These are phyloP conservation scores for Tragulus kanchil DNA, from an alignment of 2,113 vertebrate genomes.

Conservation along the genomic window DNA sequence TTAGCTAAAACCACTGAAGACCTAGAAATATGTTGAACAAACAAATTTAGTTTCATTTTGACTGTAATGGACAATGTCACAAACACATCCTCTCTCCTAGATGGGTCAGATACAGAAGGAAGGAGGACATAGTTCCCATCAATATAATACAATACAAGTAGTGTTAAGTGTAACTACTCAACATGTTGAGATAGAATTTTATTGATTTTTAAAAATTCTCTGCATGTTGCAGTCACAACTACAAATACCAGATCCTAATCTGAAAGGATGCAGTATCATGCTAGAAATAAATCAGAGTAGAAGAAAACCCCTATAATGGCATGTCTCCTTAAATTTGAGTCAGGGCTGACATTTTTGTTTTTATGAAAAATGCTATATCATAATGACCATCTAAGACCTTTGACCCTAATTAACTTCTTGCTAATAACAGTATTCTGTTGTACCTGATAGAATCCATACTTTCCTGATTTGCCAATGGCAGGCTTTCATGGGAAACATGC, in stretches of 20 bases:
- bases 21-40: slow-evolving; percentile 53
- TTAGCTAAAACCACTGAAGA: slow-evolving; percentile 53
- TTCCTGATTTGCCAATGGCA: background rate
- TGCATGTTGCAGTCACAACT: slow-evolving; percentile 64
- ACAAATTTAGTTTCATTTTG: slow-evolving; percentile 51
- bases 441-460: background rate
- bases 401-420: slow-evolving; percentile 5
- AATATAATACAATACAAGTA: slow-evolving; percentile 47
- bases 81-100: background rate
- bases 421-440: background rate
- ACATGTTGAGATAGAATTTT: slow-evolving; percentile 80
- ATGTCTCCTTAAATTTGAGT: slow-evolving; percentile 9
- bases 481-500: background rate
- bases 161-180: slow-evolving; percentile 78
- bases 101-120: background rate
- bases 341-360: background rate
- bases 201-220: slow-evolving; percentile 38
- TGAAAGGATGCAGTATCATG: slow-evolving; percentile 67
- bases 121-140: slow-evolving; percentile 70
- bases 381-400: background rate
- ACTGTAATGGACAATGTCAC: background rate
- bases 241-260: slow-evolving; percentile 73
- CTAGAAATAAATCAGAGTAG: slow-evolving; percentile 80
- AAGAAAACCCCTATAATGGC: slow-evolving; percentile 21
- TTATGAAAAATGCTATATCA: background rate